These are phyloP conservation scores for Platygyra sinensis DNA, from an alignment of 64 coral and sea anemone species.

Conservation along the genomic window DNA sequence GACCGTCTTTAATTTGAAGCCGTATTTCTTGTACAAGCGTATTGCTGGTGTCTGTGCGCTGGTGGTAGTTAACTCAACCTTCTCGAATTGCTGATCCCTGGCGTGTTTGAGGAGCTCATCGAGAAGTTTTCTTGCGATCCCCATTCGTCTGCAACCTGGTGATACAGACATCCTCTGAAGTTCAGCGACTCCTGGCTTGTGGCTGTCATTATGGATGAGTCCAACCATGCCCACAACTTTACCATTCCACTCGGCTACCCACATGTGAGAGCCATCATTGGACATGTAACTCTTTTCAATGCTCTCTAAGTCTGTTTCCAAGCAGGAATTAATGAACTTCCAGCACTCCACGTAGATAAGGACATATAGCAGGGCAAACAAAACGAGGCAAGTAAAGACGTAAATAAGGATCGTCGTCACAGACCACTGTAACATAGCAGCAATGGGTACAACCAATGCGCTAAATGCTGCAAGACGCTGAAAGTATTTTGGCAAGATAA, in stretches of 20 bases:
- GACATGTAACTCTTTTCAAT: conserved; percentile 80
- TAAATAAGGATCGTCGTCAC: conserved; percentile 41
- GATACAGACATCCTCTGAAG: conserved; percentile 83
- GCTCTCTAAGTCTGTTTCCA: conserved; percentile 61
- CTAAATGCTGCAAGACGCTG: conserved; percentile 34
- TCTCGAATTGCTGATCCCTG: conserved; percentile 52
- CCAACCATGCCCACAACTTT: conserved; percentile 80
- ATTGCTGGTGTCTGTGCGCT: conserved; percentile 65
- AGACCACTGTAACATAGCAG: conserved; percentile 41
- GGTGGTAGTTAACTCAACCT: conserved; percentile 67
- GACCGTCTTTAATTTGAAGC: conserved; percentile 20
- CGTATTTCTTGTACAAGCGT: conserved; percentile 63
- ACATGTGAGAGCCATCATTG: conserved; percentile 61
- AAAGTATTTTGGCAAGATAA: conserved; percentile 64
- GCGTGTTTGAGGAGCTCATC: conserved; percentile 52
- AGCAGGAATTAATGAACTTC: conserved; percentile 48
- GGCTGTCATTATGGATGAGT: conserved; percentile 21
- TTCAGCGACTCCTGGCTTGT: conserved; percentile 59
- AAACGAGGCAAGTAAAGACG: conserved; percentile 53
- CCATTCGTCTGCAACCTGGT: conserved; percentile 39
- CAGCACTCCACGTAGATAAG: conserved; percentile 57
- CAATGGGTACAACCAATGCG: conserved; percentile 37
- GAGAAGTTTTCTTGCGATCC: conserved; percentile 63
- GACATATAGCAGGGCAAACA: conserved; percentile 65
- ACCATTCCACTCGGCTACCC: conserved; percentile 59